Percentiles rank a stretch among this genome's conserved stretches.
Evolutionary conservation across 2,888 invertebrate species (phyloP).

Genomic region (Phengaris arion): DNA sequence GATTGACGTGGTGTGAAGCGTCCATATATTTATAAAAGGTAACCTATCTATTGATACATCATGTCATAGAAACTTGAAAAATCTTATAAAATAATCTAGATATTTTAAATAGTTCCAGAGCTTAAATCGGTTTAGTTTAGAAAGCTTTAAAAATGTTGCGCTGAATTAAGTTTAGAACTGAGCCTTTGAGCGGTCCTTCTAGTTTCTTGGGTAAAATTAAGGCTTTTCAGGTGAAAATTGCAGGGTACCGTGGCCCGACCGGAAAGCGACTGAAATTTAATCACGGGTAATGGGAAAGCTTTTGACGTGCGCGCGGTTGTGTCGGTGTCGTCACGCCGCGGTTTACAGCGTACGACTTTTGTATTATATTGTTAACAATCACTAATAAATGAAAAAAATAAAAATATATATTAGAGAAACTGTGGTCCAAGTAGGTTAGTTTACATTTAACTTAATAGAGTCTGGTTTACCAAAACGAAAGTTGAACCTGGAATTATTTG

Average conservation of each 20-base stretch:
- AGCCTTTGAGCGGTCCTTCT: constrained; percentile 48
- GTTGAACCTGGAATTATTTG: too few relatives aligned
- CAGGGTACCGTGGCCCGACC: constrained; percentile 42
- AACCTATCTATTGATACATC: background rate
- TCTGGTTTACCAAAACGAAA: too few relatives aligned
- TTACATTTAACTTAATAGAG: too few relatives aligned
- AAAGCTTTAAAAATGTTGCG: constrained; percentile 40
- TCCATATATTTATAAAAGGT: too few relatives aligned
- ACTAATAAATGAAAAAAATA: too few relatives aligned
- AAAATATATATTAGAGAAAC: too few relatives aligned
- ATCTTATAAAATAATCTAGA: background rate
- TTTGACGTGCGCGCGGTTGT: constrained; percentile 31
- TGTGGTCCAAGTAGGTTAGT: too few relatives aligned
- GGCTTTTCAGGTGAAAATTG: constrained; percentile 60
- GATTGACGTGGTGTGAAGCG: too few relatives aligned
- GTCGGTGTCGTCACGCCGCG: constrained; percentile 27
- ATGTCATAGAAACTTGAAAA: background rate
- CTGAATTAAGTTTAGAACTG: constrained; percentile 46
- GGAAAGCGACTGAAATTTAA: constrained; percentile 55
- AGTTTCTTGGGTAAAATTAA: constrained; percentile 62
- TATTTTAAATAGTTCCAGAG: background rate
- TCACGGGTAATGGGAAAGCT: constrained; percentile 45
- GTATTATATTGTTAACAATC: too few relatives aligned
- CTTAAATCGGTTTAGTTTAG: constrained; percentile 4
- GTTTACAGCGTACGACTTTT: constrained; percentile 5